phyloP scores from a whole-genome alignment of 2,888 invertebrate species.

The Nymphalis urticae region DNA sequence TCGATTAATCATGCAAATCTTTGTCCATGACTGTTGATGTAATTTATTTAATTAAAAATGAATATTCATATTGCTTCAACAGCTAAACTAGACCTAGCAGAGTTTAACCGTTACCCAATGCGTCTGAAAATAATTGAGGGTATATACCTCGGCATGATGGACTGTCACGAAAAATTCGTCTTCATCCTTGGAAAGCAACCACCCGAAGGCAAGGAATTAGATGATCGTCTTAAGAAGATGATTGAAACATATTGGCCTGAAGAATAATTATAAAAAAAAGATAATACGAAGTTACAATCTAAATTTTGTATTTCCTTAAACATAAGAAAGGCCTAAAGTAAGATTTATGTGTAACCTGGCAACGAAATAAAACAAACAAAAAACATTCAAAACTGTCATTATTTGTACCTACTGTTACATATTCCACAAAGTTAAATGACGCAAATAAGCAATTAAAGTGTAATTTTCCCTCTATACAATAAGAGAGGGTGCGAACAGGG shows the following conservation, averaged over 20 bases:
- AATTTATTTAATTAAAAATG: background rate
- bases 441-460: conserved; percentile 57
- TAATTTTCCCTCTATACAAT: conserved; percentile 47
- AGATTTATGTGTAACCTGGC: conserved; percentile 33
- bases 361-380: conserved; percentile 37
- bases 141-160: conserved; percentile 68
- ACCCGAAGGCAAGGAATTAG: conserved; percentile 53
- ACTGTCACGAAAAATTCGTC: conserved; percentile 67
- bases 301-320: background rate
- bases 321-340: conserved; percentile 3
- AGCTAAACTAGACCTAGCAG: conserved; percentile 60
- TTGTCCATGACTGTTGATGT: too few species aligned
- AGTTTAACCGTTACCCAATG: conserved; percentile 67
- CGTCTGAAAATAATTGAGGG: conserved; percentile 61
- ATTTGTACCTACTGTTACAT: conserved; percentile 34
- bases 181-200: conserved; percentile 63
- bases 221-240: conserved; percentile 59
- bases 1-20: too few species aligned
- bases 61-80: conserved; percentile 23
- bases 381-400: conserved; percentile 35
- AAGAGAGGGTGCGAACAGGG: conserved; percentile 29
- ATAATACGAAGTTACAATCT: background rate
- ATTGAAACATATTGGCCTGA: conserved; percentile 65
- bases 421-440: conserved; percentile 52
- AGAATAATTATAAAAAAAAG: conserved; percentile 39